Evolutionary conservation across 2,113 vertebrate species (phyloP).

Genomic region (Leptobrachium leishanense): DNA sequence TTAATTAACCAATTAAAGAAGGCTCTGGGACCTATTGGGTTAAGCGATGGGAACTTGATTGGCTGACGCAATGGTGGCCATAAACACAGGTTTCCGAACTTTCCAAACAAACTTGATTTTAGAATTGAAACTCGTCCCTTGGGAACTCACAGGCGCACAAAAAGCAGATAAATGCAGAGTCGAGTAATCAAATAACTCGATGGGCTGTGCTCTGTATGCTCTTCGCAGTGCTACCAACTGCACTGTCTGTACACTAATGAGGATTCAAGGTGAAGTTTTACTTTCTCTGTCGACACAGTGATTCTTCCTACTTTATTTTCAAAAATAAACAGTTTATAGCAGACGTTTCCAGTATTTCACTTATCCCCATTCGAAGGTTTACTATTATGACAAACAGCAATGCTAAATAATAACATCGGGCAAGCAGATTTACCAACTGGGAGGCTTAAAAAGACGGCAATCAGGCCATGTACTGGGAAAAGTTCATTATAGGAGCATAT

Average conservation of each 20-base stretch:
- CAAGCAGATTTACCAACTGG: neutral
- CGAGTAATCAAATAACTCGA: conserved; percentile 36
- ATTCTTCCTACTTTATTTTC: conserved; percentile 3
- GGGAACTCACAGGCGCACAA: conserved; percentile 4
- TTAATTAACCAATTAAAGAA: no score
- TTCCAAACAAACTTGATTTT: conserved; percentile 38
- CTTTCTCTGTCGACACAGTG: neutral
- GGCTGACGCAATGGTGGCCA: neutral
- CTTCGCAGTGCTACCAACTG: conserved; percentile 4
- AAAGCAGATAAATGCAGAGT: conserved; percentile 30
- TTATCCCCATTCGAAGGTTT: neutral
- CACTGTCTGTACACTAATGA: conserved; percentile 39
- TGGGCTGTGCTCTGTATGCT: conserved; percentile 34
- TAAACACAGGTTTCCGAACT: conserved; percentile 11
- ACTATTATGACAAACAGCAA: neutral
- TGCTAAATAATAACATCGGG: neutral
- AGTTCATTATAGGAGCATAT: neutral
- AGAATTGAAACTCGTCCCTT: conserved; percentile 23
- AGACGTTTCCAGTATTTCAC: neutral
- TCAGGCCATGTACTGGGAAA: neutral
- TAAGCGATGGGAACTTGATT: neutral
- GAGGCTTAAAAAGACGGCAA: neutral
- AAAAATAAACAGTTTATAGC: conserved; percentile 22
- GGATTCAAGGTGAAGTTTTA: conserved; percentile 38
- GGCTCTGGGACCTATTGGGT: neutral